Evolutionary conservation across 2,888 invertebrate genomes (phyloP).

Genomic region (Phyto melanocephala): DNA sequence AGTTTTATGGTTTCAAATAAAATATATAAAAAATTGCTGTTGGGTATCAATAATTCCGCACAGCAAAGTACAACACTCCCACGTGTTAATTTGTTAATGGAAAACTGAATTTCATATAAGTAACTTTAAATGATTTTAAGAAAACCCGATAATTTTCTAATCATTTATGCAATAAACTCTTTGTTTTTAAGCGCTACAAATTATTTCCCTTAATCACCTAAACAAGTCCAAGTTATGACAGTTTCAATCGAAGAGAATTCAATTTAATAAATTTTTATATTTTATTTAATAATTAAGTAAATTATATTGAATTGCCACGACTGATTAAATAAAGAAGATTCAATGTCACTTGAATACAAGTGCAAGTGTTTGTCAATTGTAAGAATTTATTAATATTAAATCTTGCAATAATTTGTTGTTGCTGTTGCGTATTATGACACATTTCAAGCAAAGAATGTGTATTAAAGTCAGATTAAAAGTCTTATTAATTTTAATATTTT

Average conservation of each 20-base stretch:
- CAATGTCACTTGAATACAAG: neutral
- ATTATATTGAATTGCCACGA: neutral
- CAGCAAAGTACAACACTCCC: too few relatives aligned
- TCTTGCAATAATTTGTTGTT: conserved; percentile 8
- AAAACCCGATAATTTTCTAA: too few relatives aligned
- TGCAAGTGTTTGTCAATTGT: neutral
- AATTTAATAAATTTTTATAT: neutral
- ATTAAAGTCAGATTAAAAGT: neutral
- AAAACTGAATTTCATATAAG: too few relatives aligned
- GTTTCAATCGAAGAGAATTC: neutral
- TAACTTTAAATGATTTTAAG: too few relatives aligned
- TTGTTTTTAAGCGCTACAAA: too few relatives aligned
- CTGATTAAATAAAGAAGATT: neutral
- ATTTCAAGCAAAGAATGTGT: conserved; percentile 5
- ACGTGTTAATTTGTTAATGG: too few relatives aligned
- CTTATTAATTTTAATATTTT: neutral
- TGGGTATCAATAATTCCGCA: too few relatives aligned
- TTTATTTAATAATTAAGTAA: neutral
- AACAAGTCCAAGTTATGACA: neutral
- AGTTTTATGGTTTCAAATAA: too few relatives aligned
- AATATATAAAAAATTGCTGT: too few relatives aligned
- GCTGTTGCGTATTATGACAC: neutral
- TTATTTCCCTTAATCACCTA: neutral
- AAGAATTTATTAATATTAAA: conserved; percentile 36
- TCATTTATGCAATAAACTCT: too few relatives aligned